phyloP scores from a whole-genome alignment of 2,888 invertebrate species.

The Smittia aterrima region DNA sequence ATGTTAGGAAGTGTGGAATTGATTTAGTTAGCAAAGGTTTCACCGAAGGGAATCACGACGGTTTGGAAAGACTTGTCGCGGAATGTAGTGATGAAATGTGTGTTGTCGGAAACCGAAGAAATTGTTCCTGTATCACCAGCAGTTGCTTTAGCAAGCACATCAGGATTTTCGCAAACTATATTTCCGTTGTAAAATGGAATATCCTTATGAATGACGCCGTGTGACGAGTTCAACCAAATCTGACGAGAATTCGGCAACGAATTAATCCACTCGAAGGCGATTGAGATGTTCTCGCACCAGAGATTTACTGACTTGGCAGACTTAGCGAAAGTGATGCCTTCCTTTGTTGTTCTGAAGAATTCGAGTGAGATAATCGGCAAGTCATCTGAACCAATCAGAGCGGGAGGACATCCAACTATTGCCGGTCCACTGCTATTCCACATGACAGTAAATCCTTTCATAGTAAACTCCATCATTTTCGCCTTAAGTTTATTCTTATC shows the following conservation, averaged over 20 bases:
- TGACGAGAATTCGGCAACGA: background rate
- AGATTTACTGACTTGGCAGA: background rate
- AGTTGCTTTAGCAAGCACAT: background rate
- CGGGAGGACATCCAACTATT: background rate
- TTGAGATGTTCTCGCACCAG: conserved; percentile 27
- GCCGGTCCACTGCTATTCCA: background rate
- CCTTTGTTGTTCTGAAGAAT: conserved; percentile 30
- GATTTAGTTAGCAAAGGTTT: conserved; percentile 30
- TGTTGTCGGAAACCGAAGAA: background rate
- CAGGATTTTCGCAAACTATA: background rate
- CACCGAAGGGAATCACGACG: conserved; percentile 38
- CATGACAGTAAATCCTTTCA: conserved; percentile 25
- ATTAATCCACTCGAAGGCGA: conserved; percentile 2
- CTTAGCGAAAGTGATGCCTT: background rate
- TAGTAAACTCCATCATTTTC: background rate
- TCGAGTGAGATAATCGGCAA: background rate
- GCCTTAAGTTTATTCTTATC: background rate
- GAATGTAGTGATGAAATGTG: conserved; percentile 10
- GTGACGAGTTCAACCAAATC: conserved; percentile 32
- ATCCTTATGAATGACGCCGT: background rate
- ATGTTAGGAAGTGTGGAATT: background rate
- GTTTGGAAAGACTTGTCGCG: conserved; percentile 26
- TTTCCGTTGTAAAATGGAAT: conserved; percentile 13
- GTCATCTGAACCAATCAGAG: background rate
- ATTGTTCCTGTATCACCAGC: background rate